Evolutionary conservation across 2,797 vertebrate genomes (phyloP).

Genomic region (Poecilia picta): DNA sequence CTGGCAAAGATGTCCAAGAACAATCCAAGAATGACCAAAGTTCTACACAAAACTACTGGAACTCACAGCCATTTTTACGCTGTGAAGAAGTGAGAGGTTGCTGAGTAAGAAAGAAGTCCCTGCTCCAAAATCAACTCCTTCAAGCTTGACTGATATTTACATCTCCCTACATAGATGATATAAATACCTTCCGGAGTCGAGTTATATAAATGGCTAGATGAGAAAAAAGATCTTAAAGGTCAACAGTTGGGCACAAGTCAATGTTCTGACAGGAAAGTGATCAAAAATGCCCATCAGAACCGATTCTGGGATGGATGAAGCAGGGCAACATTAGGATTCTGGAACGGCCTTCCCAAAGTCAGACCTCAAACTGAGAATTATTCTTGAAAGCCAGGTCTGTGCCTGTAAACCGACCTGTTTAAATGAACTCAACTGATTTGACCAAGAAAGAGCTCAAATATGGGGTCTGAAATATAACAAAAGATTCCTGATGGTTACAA

Average conservation of each 20-base stretch:
- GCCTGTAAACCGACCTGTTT: neutral
- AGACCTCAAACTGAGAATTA: neutral
- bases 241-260: neutral
- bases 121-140: conserved; percentile 1
- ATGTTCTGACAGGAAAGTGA: neutral
- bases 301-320: neutral
- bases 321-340: neutral
- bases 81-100: neutral
- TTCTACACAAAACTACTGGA: neutral
- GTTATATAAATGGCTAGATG: neutral
- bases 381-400: neutral
- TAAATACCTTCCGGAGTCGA: neutral
- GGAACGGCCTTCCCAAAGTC: neutral
- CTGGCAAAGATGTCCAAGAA: neutral
- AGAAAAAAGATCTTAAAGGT: neutral
- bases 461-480: neutral
- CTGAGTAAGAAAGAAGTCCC: neutral
- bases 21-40: neutral
- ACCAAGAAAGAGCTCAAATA: neutral
- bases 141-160: neutral
- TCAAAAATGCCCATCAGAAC: neutral
- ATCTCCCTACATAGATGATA: neutral
- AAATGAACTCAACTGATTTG: neutral
- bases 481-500: neutral
- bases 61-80: neutral